Evolutionary conservation across 2,888 invertebrate species (phyloP).

Genomic region (Tenthredo distinguenda): DNA sequence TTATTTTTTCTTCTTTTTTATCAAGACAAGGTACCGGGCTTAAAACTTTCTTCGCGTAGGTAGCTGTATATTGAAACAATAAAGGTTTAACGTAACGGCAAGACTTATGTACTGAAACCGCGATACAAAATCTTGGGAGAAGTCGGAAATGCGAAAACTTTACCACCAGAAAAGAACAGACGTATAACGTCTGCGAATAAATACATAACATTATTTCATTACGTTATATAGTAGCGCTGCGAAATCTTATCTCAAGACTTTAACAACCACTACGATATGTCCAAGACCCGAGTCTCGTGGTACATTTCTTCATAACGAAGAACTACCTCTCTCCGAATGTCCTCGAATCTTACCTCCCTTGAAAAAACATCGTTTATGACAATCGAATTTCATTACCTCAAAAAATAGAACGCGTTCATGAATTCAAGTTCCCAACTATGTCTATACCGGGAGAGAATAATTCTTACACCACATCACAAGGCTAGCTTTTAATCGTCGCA

Average conservation of each 20-base stretch:
- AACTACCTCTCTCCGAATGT: neutral
- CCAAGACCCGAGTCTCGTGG: neutral
- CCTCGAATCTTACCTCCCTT: neutral
- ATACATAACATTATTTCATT: neutral
- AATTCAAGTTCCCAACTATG: neutral
- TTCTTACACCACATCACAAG: neutral
- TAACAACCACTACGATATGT: neutral
- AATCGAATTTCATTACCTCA: neutral
- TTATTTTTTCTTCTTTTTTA: neutral
- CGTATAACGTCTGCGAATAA: neutral
- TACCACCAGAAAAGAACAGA: neutral
- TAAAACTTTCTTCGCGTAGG: constrained; percentile 8
- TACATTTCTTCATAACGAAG: neutral
- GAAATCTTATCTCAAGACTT: neutral
- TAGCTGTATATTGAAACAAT: constrained; percentile 9
- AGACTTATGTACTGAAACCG: neutral
- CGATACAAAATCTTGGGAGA: neutral
- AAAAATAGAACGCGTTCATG: neutral
- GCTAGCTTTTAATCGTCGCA: constrained; percentile 4
- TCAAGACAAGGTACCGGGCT: neutral
- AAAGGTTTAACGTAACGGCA: constrained; percentile 14
- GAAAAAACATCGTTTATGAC: neutral
- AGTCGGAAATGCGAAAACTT: constrained; percentile 23
- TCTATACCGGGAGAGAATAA: neutral
- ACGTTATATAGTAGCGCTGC: neutral